Evolutionary conservation across 2,797 vertebrate genomes (phyloP).

Genomic region (Malurus leucopterus): DNA sequence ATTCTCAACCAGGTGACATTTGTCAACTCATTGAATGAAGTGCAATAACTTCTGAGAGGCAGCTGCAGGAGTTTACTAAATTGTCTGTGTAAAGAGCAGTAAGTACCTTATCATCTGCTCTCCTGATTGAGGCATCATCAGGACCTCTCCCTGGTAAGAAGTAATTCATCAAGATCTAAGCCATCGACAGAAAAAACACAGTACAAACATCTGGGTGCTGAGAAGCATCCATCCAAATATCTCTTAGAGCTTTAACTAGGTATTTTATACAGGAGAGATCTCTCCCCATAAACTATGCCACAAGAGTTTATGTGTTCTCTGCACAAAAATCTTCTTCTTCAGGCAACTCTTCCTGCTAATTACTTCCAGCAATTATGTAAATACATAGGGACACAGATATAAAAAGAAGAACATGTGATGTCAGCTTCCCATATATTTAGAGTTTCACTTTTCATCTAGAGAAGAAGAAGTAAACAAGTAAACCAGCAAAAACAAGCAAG

Average conservation of each 20-base stretch:
- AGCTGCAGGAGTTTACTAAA: neutral
- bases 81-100: neutral
- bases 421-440: neutral
- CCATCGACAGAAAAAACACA: neutral
- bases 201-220: neutral
- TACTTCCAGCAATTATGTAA: slow-evolving; percentile 45
- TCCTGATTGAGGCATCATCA: neutral
- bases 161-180: neutral
- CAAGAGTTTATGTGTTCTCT: neutral
- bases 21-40: neutral
- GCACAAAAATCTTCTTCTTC: neutral
- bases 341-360: slow-evolving; percentile 1
- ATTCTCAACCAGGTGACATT: neutral
- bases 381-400: neutral
- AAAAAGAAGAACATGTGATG: slow-evolving; percentile 5
- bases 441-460: neutral
- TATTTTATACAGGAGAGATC: neutral
- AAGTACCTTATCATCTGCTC: neutral
- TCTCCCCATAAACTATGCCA: neutral
- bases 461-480: neutral
- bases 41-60: neutral
- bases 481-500: neutral
- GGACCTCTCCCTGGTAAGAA: neutral
- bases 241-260: neutral
- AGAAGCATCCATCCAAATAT: neutral